phyloP scores from a whole-genome alignment of 2,113 vertebrate genomes.

The Eulacestoma nigropectus region DNA sequence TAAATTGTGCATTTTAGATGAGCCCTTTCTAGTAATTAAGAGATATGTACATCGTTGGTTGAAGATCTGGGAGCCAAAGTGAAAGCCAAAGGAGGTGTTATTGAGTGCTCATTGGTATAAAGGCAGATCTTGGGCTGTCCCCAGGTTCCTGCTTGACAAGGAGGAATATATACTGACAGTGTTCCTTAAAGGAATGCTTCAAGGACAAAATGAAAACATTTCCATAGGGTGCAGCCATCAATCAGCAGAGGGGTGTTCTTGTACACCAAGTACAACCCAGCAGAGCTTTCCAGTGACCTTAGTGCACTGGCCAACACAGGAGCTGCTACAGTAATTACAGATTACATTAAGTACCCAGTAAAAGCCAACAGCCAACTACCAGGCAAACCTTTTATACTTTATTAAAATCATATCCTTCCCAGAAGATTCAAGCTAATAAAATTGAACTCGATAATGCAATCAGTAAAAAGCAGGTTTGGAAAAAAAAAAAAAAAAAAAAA shows the following conservation, averaged over 20 bases:
- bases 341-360: slow-evolving; percentile 63
- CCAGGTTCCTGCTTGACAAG: not conserved
- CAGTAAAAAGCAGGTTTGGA: slow-evolving; percentile 36
- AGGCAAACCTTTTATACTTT: slow-evolving; percentile 55
- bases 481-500: not conserved
- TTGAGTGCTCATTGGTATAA: not conserved
- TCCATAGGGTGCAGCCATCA: slow-evolving; percentile 57
- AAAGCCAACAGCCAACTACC: slow-evolving; percentile 48
- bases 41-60: not conserved
- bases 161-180: slow-evolving; percentile 41
- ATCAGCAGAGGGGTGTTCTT: slow-evolving; percentile 67
- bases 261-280: slow-evolving; percentile 27
- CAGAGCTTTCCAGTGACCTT: slow-evolving; percentile 54
- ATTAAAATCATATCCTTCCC: slow-evolving; percentile 62
- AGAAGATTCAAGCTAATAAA: slow-evolving; percentile 59
- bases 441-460: slow-evolving; percentile 50
- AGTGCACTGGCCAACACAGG: slow-evolving; percentile 18
- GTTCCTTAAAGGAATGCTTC: slow-evolving; percentile 48
- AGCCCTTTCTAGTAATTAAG: not conserved
- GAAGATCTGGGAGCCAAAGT: not conserved
- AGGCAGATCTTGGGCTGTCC: not conserved
- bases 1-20: not conserved
- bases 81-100: not conserved
- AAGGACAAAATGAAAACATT: slow-evolving; percentile 59
- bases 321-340: slow-evolving; percentile 68